Base-by-base conservation (phyloP, 2,797 vertebrate species). In the Poecilia velifera region DNA sequence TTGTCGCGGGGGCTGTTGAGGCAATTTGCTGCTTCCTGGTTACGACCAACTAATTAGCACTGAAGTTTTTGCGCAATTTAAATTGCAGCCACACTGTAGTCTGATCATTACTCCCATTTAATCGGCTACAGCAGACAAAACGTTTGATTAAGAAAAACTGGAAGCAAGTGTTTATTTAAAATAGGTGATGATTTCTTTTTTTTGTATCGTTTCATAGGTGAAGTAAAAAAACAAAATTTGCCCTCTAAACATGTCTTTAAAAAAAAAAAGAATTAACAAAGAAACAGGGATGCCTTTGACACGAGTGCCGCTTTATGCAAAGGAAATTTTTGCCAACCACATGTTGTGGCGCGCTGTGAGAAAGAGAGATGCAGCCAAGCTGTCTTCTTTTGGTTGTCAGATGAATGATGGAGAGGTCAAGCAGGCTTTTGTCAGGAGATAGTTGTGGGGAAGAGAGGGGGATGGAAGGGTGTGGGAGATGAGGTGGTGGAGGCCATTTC, bases 401-500 rank as follows among this genome's bases (percentile, higher is more conserved):
- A 53, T 75, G 59, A 80, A 85, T 92, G 91, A 93, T 90, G 89
- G 92, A 91, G 92, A 89, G 76, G 79, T 83, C 92, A 89, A 84
- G 88, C 91, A 89, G 93, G 90, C 90, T 94, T 92, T 93, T 93
- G 91, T 94, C 92, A 93, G 92, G 89, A 91, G 90, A 72, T 86
- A 78, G 77, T 71, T 46, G 71, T 46, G 75, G 72, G 73, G 45
- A 41, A 49, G 72, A 51, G 45, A 49, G 8, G 20, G 64, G 20
- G 20, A n/a, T 0, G 13, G 13, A 2, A 16, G 6, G 28, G 36
- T 12, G 64, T 68, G 25, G 22, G n/a, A 53, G 74, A 59, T 68
- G 31, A 41, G 64, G 74, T n/a, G 68, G 89, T 83, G 80, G 89
- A 88, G 46, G 94, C 93, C 92, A 93, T 95, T 95, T 95, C 91